Conservation (phyloP, 2,888 invertebrate species). For the Sialis fuliginosa region DNA sequence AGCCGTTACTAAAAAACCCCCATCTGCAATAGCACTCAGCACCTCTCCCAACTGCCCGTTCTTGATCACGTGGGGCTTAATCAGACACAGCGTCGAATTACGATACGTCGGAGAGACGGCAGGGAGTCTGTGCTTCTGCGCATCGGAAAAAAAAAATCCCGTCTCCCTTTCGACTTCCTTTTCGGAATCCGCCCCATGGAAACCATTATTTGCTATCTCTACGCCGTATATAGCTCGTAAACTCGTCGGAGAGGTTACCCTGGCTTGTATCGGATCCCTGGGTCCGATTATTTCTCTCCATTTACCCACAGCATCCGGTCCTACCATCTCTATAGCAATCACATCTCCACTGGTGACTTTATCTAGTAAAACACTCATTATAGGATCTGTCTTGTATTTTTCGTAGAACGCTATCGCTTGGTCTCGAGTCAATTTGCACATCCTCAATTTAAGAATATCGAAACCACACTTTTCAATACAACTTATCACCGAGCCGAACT, state of each 20-base stretch:
- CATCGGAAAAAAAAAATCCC: constrained; percentile 40
- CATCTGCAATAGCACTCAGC: constrained; percentile 52
- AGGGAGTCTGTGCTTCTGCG: constrained; percentile 9
- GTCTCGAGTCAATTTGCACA: constrained; percentile 45
- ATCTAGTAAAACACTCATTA: constrained; percentile 45
- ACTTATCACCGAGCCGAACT: constrained; percentile 57
- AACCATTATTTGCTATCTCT: constrained; percentile 47
- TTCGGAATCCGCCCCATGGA: constrained; percentile 43
- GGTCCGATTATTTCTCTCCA: constrained; percentile 44
- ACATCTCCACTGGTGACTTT: constrained; percentile 49
- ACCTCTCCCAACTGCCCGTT: constrained; percentile 57
- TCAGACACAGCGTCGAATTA: constrained; percentile 62
- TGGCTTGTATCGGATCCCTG: constrained; percentile 38
- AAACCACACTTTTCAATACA: constrained; percentile 42
- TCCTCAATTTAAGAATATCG: constrained; percentile 49
- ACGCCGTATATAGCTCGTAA: constrained; percentile 49
- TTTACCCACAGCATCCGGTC: constrained; percentile 42
- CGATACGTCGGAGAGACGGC: constrained; percentile 23
- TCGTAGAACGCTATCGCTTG: constrained; percentile 46
- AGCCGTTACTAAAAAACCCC: constrained; percentile 61
- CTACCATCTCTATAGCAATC: constrained; percentile 55
- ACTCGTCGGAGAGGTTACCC: constrained; percentile 30
- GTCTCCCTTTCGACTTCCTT: constrained; percentile 35
- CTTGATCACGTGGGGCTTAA: constrained; percentile 78
- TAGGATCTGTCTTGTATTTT: constrained; percentile 34